Percentiles rank a stretch among this genome's conserved stretches.
These are phyloP conservation scores for Okapia johnstoni DNA, from an alignment of 2,113 vertebrate genomes.

Conservation along the genomic window DNA sequence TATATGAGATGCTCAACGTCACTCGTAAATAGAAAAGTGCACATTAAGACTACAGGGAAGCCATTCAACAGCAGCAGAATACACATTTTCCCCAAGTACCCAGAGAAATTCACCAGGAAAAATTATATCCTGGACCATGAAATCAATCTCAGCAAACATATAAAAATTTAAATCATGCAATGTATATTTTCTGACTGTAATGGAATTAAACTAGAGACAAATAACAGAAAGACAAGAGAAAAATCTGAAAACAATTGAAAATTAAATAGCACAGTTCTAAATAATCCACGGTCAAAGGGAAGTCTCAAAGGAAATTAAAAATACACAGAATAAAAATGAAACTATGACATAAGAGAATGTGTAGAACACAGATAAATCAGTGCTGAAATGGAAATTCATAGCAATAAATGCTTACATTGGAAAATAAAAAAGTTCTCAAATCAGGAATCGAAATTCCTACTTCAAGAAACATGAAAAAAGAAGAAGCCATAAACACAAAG, in stretches of 20 bases:
- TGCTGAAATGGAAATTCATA: not conserved
- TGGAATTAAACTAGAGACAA: not conserved
- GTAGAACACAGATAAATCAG: not conserved
- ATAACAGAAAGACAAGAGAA: not conserved
- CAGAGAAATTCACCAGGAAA: not conserved
- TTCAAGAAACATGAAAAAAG: not conserved
- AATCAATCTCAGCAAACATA: not conserved
- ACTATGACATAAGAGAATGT: not conserved
- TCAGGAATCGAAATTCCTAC: not conserved
- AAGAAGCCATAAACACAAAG: not conserved
- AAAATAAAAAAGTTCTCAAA: not conserved
- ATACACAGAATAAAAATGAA: not conserved
- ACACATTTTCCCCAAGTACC: not conserved
- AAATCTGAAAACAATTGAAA: not conserved
- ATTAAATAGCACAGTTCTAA: not conserved
- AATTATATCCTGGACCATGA: not conserved
- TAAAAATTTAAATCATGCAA: not conserved
- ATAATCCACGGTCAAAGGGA: not conserved
- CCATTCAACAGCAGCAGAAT: not conserved
- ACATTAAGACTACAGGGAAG: not conserved
- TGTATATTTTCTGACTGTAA: not conserved
- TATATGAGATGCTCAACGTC: not conserved
- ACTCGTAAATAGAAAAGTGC: not conserved
- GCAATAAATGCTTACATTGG: not conserved
- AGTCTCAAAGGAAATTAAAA: not conserved